Conservation (phyloP, 2,888 invertebrate genomes). For the Hesperia comma region DNA sequence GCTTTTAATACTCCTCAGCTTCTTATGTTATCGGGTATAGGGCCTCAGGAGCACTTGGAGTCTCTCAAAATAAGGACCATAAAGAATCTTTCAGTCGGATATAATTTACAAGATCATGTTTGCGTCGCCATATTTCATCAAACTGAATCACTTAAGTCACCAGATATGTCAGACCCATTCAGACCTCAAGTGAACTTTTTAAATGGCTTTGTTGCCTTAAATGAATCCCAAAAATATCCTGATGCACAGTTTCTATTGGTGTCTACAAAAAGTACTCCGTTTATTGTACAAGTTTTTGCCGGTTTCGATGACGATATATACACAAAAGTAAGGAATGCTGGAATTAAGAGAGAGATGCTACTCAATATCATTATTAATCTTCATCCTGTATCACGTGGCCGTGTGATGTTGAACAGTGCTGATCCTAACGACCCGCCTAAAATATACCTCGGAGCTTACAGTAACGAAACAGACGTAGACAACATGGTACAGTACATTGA, state of each 20-base stretch:
- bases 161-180: constrained; percentile 1
- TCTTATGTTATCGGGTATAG: constrained; percentile 58
- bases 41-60: constrained; percentile 52
- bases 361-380: constrained; percentile 40
- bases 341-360: constrained; percentile 39
- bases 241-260: constrained; percentile 25
- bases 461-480: constrained; percentile 47
- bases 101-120: constrained; percentile 58
- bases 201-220: constrained; percentile 20
- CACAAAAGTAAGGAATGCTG: constrained; percentile 37
- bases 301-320: constrained; percentile 40
- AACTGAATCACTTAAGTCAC: background rate
- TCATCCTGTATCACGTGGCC: constrained; percentile 48
- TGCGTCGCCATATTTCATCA: constrained; percentile 45
- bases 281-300: constrained; percentile 43
- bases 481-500: constrained; percentile 44
- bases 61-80: constrained; percentile 49
- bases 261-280: constrained; percentile 10
- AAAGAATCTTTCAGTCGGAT: constrained; percentile 55
- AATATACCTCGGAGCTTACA: constrained; percentile 45
- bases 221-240: constrained; percentile 15
- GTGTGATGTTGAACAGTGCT: constrained; percentile 45
- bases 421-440: constrained; percentile 47
- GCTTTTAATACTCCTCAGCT: constrained; percentile 53
- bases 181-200: constrained; percentile 1